Evolutionary conservation across 2,113 vertebrate genomes (phyloP).

Genomic region (Regulus satrapa): DNA sequence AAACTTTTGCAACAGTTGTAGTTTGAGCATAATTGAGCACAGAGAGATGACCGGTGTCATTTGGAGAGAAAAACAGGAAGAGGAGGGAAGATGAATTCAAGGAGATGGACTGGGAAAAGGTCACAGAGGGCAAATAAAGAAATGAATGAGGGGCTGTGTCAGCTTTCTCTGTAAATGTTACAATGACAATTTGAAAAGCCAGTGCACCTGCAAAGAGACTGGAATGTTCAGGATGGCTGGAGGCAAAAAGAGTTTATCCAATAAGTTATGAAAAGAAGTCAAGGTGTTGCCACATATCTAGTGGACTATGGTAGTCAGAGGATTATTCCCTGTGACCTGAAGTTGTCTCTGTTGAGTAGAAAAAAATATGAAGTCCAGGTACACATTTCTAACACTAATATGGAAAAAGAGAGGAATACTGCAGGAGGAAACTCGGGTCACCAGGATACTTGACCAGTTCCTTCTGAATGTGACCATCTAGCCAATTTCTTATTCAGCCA

Average conservation of each 20-base stretch:
- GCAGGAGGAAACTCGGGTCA: background rate
- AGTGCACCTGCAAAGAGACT: background rate
- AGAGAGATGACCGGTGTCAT: background rate
- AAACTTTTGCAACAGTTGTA: background rate
- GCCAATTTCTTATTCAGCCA: background rate
- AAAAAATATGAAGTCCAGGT: background rate
- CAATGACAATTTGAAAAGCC: background rate
- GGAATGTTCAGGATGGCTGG: background rate
- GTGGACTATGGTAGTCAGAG: background rate
- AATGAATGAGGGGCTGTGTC: background rate
- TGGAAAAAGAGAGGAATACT: background rate
- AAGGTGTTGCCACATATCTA: background rate
- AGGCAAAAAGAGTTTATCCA: background rate
- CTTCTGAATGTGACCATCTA: background rate
- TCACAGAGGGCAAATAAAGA: background rate
- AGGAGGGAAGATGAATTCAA: background rate
- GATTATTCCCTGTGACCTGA: background rate
- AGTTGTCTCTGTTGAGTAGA: background rate
- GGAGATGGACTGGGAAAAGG: background rate
- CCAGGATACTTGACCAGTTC: background rate
- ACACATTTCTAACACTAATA: background rate
- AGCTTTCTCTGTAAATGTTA: background rate
- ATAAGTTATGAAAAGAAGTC: background rate
- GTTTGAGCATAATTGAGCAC: background rate
- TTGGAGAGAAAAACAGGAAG: background rate